phyloP scores from a whole-genome alignment of 2,797 vertebrate genomes.

The Rhinogobio ventralis region DNA sequence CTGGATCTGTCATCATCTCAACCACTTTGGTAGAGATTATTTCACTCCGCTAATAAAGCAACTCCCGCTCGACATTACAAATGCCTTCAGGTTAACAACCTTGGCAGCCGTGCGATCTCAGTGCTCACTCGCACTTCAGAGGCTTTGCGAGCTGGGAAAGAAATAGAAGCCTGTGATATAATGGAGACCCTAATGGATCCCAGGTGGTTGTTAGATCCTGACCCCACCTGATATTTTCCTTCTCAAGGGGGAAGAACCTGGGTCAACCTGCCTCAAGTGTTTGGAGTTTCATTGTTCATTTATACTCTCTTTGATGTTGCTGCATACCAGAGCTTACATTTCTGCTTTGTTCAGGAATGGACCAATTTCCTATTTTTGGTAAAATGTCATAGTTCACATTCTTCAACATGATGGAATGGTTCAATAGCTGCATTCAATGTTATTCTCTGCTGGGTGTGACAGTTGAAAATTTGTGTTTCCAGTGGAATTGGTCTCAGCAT shows the following conservation, averaged over 20 bases:
- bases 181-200: constrained; percentile 59
- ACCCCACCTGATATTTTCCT: constrained; percentile 59
- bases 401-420: constrained; percentile 30
- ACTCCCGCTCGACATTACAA: constrained; percentile 65
- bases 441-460: background rate
- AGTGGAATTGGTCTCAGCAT: background rate
- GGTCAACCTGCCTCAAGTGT: constrained; percentile 52
- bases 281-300: constrained; percentile 53
- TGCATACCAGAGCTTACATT: constrained; percentile 15
- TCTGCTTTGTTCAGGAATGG: constrained; percentile 37
- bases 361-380: constrained; percentile 40
- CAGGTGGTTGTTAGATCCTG: constrained; percentile 55
- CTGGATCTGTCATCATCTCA: constrained; percentile 54
- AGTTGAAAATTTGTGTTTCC: background rate
- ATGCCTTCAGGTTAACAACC: constrained; percentile 68
- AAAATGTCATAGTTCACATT: constrained; percentile 33
- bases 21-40: constrained; percentile 65
- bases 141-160: constrained; percentile 51
- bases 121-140: constrained; percentile 53
- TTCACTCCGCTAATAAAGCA: constrained; percentile 63
- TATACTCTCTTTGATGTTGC: constrained; percentile 60
- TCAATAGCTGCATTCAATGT: background rate
- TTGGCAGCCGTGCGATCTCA: constrained; percentile 61
- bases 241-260: constrained; percentile 31
- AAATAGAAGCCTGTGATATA: constrained; percentile 56